Base-by-base conservation (phyloP, 2,113 vertebrate species). In the Myotis brandtii region DNA sequence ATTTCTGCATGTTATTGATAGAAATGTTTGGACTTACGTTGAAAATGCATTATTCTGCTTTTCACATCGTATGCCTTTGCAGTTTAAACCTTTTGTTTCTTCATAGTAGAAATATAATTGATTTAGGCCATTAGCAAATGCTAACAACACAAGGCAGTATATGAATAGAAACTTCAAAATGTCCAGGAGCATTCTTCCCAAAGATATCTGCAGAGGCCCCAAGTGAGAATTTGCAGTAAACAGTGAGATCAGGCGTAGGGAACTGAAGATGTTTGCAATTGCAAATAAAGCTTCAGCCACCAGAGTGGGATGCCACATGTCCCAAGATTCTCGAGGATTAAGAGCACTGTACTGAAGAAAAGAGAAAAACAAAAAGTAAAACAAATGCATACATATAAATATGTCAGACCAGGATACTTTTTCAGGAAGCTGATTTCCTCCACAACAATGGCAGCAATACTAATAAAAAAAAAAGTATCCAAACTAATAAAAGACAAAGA, bases 121-220 rank as follows among this genome's bases (percentile, higher is more conserved):
- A 96, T 99, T 99, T 81, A 99, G 99, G 73, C 99, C 99, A 89
- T 99, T 99, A 95, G 99, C 99, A 96, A 99, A 99, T 72, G 99
- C 99, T 25, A 99, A 96, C 89, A 99, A 97, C 94, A 99, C 99
- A 20, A 99, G 99, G 95, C 99, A 99, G 98, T 99, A 99, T 97
- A 99, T 99, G 98, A 99, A 99, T 1, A 99, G 99, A 98, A 99
- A 99, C 97, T 99, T 99, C 91, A 99, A 98, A 98, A 99, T 99
- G 98, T 99, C 99, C 96, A 99, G 98, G n/a, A 99, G 98, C 99
- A 99, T 99, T 95, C 99, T 99, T 92, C 99, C 99, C 96, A 99
- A 98, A 43, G 99, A 99, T 96, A 99, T 99, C 97, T 99, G 99
- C 93, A 99, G 98, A 73, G 99, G 99, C 82, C 99, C 99, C 96